Base-by-base conservation (phyloP, 53 echinoderm and acorn worm species). In the Temnopleurus reevesii region DNA sequence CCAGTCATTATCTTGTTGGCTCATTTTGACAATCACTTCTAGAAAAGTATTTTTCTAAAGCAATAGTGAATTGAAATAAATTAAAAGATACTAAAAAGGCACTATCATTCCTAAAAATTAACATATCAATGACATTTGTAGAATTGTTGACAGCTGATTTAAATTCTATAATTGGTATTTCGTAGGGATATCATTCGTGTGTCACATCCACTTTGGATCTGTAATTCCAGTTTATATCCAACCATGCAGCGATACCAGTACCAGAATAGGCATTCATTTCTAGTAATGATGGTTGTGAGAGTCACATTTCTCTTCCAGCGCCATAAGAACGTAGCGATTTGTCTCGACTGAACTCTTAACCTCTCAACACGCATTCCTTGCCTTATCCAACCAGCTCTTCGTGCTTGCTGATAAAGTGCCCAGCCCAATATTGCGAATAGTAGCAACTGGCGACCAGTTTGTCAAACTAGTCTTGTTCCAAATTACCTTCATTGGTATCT, bases 301-400 rank as follows among this genome's bases (percentile, higher is more conserved):
- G 71, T 71, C 71, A 71, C 71, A 41, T 71, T 71, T 71, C 71
- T 71, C 41, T n/a, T 23, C n/a, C 71, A 41, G 71, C 71, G 21
- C 23, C n/a, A n/a, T 36, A 71, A 71, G 71, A 71, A 71, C 71
- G 41, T 41, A 71, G 15, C 27, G 49, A 79, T 79, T 79, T 79
- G 79, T 49, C 79, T 49, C 1, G 56, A 5, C 31, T 83, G 83
- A 83, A 83, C 83, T 83, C 83, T 83, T 83, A 30, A 83, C 83
- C 83, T 55, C 55, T 27, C 8, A 17, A 2, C n/a, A 55, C 83
- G 12, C 83, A 83, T 83, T 83, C 83, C 83, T 83, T 83, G 55
- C 83, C 83, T 55, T 83, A 83, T 83, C 83, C 38, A 83, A 29
- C 83, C 17, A 83, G 83, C 71, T 71, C 71, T 71, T 71, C n/a